Base-by-base conservation (phyloP, 2,797 vertebrate genomes). In the Sebastiscus albofasciatus region DNA sequence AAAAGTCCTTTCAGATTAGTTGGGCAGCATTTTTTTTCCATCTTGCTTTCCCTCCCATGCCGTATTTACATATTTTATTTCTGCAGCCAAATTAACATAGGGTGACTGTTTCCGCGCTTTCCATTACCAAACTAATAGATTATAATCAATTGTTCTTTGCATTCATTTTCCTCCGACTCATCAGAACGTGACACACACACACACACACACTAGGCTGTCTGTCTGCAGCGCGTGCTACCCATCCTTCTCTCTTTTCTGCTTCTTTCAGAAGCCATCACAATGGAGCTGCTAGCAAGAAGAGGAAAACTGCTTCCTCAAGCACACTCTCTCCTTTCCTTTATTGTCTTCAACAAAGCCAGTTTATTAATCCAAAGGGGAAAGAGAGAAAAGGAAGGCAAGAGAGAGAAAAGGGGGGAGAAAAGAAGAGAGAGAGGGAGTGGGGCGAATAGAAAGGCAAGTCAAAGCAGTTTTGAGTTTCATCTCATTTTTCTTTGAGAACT, bases 401-500 rank as follows among this genome's bases (percentile, higher is more conserved):
- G 75, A 80, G 69, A 61, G 70, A 72, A 78, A 34, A 52, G 10
- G 55, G 27, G 27, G 13, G 58, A 22, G 61, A 68, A 66, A 82
- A 79, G 58, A 74, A 80, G 76, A 67, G 58, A 68, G 81, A 67
- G 67, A 75, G 73, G 64, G 76, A 89, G 83, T 59, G 71, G 81
- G 77, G 84, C 39, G 90, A 92, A 89, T 86, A 90, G 93, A 89
- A 95, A 95, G 92, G 87, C 90, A 93, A 93, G 94, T 95, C 94
- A 94, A 95, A 96, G 96, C 95, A 94, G 94, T 94, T 94, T 83
- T 94, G 91, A 95, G 91, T 95, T 95, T 94, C 93, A 93, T 94
- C 94, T 94, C 92, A 89, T 92, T 94, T 94, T 93, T 90, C 94
- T 94, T 96, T 96, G 94, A 96, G 96, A 96, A 96, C 96, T 94